Base-by-base conservation (phyloP, 1,140 invertebrate genomes). In the Scylla paramamosain region DNA sequence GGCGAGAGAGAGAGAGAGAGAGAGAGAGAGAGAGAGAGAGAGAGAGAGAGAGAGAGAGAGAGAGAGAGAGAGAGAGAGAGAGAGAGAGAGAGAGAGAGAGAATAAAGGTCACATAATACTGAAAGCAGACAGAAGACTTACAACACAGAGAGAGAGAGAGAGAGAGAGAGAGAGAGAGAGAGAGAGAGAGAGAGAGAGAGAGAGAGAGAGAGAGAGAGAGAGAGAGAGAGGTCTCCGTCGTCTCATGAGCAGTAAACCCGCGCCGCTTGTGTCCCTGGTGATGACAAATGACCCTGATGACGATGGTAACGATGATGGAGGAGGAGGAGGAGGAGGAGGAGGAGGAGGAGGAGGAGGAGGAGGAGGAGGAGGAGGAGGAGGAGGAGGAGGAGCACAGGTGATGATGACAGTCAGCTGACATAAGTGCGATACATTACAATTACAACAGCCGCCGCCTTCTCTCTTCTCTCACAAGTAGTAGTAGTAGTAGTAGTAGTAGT, bases 171-270 rank as follows among this genome's bases (percentile, higher is more conserved):
- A 25, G 20, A 67, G n/a, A 77, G 20, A 77, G n/a, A 77, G 20
- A 77, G 67, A 77, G 67, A 77, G 52, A 77, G 67, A 77, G 67
- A 77, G 67, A 77, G 67, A 77, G 67, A 77, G 67, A 77, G 67
- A 77, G 67, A 77, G 67, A 77, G 67, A 77, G 67, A 77, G 67
- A 77, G 67, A 77, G 67, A 77, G 67, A 77, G 67, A 77, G 67
- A 77, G 67, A 77, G 67, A 77, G 67, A 77, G 67, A 77, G 59
- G 67, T 16, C 52, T 1, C 52, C 2, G 52, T 12, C 10, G 52
- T 59, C 52, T 20, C 10, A 59, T 59, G 52, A 59, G 10, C 20
- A 59, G 52, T 12, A 59, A 12, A 59, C 10, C 52, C 1, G 52
- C 10, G 52, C 52, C 20, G 20, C 52, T 12, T 20, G 20, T 59